Evolutionary conservation across 2,888 invertebrate genomes (phyloP), one percentile per base, ranked within the genome.

Genomic region (Yponomeuta sedellus): DNA sequence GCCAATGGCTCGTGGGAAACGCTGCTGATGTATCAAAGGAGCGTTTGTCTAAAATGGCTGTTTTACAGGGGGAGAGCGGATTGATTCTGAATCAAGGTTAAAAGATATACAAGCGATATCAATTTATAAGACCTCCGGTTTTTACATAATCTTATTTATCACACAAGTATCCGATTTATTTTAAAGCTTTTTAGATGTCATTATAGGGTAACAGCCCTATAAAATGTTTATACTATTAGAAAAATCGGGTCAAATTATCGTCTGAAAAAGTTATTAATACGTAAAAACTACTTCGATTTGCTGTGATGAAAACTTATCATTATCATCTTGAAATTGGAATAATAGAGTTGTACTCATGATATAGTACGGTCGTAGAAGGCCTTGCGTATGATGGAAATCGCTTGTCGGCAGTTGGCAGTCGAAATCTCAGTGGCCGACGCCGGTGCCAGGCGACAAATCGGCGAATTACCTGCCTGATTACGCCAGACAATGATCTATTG

Each of bases 1-100:
- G 74, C 70, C 83, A 80, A 80, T 80, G 80, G 75, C 79, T 84
- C 84, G 86, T 87, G 85, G 85, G 86, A 89, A 78, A 70, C 64
- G 19, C 28, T 11, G n/a, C 25, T 25, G 44, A 52, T 6, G 57
- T 56, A 67, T 67, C 67, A 67, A 67, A 67, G 67, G 56, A 22
- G 56, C 64, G 28, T 8, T 56, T 64, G 57, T 64, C 1, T 8
- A 10, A 19, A 6, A 22, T 12, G 22, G 10, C 12, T 11, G 11
- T 10, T 25, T 22, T 20, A 22, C 59, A 59, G 57, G 19, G 57
- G 20, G 20, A 57, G 57, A 20, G 19, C 20, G 58, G 22, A 59
- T 59, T 12, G 22, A 25, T 59, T 22, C 6, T 59, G 59, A 20
- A 59, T 59, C 10, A 11, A 59, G 59, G 25, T 20, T 5, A 25